A percentile compares a stretch with the other conserved stretches of the same genome.
Conservation (phyloP, 1,140 invertebrate species). For the Acromyrmex echinatior region DNA sequence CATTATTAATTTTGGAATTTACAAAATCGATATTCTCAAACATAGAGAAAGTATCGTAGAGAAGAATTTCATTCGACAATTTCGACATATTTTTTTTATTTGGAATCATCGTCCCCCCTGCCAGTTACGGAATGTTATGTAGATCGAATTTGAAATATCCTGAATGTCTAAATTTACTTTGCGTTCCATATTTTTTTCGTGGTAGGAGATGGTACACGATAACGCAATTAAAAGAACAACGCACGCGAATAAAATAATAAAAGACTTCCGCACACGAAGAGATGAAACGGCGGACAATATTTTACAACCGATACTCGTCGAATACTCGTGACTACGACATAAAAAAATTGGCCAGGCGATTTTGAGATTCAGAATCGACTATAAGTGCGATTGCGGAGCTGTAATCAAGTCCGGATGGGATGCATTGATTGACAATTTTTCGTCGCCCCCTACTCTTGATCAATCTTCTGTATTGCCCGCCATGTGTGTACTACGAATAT, state of each 20-base stretch:
- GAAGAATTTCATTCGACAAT: conserved; percentile 33
- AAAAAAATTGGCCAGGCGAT: conserved; percentile 69
- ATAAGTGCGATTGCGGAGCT: conserved; percentile 68
- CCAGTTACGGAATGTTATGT: conserved; percentile 21
- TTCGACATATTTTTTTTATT: conserved; percentile 31
- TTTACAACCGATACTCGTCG: conserved; percentile 48
- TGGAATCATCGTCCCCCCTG: conserved; percentile 1
- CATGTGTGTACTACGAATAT: conserved; percentile 63
- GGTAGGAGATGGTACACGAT: conserved; percentile 35
- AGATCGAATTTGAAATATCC: conserved; percentile 53
- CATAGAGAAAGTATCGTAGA: not conserved
- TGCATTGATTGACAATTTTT: conserved; percentile 84
- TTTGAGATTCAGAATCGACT: conserved; percentile 62
- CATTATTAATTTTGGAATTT: conserved; percentile 18
- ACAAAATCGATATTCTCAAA: conserved; percentile 11
- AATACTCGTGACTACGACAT: conserved; percentile 36
- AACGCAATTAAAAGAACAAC: conserved; percentile 52
- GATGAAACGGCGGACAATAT: conserved; percentile 55
- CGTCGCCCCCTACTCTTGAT: conserved; percentile 65
- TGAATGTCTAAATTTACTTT: conserved; percentile 51
- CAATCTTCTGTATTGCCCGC: conserved; percentile 28
- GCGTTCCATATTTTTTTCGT: conserved; percentile 39
- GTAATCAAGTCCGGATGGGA: conserved; percentile 83
- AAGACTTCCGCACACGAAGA: not conserved
- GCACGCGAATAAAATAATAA: conserved; percentile 33